These are phyloP conservation scores for Drosophila nr. perissopoda DNA, from an alignment of 2,888 invertebrate genomes.

Conservation along the genomic window DNA sequence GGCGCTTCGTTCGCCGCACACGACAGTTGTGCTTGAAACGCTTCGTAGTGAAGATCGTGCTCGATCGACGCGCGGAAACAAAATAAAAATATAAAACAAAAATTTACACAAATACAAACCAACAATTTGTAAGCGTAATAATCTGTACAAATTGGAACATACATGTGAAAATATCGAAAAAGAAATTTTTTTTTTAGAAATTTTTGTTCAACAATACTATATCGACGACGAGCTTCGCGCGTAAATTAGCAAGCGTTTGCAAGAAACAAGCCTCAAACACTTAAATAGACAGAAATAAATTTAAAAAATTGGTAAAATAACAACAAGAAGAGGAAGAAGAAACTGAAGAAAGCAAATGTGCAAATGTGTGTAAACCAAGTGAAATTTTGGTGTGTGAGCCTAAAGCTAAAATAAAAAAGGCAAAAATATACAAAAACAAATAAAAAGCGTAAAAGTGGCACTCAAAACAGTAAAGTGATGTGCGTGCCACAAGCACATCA, in stretches of 20 bases:
- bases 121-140: conserved; percentile 28
- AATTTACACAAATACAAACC: conserved; percentile 21
- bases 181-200: conserved; percentile 62
- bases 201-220: conserved; percentile 41
- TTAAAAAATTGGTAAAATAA: conserved; percentile 52
- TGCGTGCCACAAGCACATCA: conserved; percentile 53
- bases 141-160: conserved; percentile 39
- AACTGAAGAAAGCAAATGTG: conserved; percentile 30
- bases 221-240: conserved; percentile 67
- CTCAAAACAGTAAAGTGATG: conserved; percentile 73
- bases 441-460: conserved; percentile 54
- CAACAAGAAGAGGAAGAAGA: conserved; percentile 35
- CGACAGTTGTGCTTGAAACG: conserved; percentile 84
- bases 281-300: conserved; percentile 18
- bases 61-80: conserved; percentile 54
- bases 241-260: conserved; percentile 78
- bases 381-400: conserved; percentile 59
- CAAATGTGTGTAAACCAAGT: conserved; percentile 63
- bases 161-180: conserved; percentile 47
- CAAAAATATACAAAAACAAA: conserved; percentile 20
- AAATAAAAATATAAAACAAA: conserved; percentile 29
- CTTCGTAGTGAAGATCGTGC: conserved; percentile 83
- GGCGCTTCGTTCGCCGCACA: conserved; percentile 61
- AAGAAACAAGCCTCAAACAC: conserved; percentile 68
- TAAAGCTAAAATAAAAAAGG: conserved; percentile 13